These are phyloP conservation scores for Drosophila histrio DNA, from an alignment of 2,888 invertebrate genomes.

Conservation along the genomic window DNA sequence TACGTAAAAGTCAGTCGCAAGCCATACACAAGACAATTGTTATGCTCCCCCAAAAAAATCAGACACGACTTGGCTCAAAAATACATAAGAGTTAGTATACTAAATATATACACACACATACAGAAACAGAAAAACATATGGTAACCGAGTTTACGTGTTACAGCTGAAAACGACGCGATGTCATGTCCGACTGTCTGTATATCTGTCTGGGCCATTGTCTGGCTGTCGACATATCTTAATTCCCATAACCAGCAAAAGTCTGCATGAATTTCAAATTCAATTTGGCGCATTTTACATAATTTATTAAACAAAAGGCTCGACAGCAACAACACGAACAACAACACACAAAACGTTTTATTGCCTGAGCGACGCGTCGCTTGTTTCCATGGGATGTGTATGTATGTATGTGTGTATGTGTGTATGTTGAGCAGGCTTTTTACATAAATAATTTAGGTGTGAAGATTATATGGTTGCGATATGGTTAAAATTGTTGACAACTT, in stretches of 20 bases:
- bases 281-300: slow-evolving; percentile 79
- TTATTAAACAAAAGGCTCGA: slow-evolving; percentile 78
- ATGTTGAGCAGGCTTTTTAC: slow-evolving; percentile 52
- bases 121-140: background rate
- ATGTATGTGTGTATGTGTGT: slow-evolving; percentile 27
- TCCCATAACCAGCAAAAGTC: slow-evolving; percentile 77
- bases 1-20: background rate
- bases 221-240: slow-evolving; percentile 72
- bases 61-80: background rate
- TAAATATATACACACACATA: background rate
- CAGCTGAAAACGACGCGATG: slow-evolving; percentile 22
- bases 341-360: slow-evolving; percentile 72
- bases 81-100: background rate
- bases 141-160: slow-evolving; percentile 24
- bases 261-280: slow-evolving; percentile 80
- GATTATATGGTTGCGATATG: slow-evolving; percentile 77
- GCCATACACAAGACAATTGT: background rate
- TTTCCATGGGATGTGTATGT: slow-evolving; percentile 4
- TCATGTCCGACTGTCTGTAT: slow-evolving; percentile 30
- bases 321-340: slow-evolving; percentile 40
- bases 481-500: slow-evolving; percentile 79
- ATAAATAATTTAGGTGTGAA: slow-evolving; percentile 80
- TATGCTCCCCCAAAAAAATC: background rate
- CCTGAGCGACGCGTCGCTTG: slow-evolving; percentile 42
- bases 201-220: slow-evolving; percentile 18